These are phyloP conservation scores for Sarcophaga peregrina DNA, from an alignment of 1,140 invertebrate species.

Conservation along the genomic window DNA sequence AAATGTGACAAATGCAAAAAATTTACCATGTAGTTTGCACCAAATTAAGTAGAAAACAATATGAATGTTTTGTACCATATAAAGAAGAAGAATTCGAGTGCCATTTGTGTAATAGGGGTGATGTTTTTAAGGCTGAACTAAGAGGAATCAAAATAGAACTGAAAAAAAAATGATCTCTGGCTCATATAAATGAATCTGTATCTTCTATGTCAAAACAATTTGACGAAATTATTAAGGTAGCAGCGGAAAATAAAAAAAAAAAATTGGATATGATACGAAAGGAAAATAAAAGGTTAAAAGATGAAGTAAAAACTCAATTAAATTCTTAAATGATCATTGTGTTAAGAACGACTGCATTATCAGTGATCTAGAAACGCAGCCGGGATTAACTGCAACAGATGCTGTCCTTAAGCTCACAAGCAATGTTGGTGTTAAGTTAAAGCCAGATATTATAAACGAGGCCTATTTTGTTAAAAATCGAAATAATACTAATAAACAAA, in stretches of 20 bases:
- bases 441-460: neutral
- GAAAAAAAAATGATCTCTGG: neutral
- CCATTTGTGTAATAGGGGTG: neutral
- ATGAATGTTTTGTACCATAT: neutral
- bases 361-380: neutral
- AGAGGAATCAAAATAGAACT: neutral
- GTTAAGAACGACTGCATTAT: neutral
- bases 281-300: neutral
- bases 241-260: no score
- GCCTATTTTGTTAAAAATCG: neutral
- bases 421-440: neutral
- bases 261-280: neutral
- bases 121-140: neutral
- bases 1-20: neutral
- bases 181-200: neutral
- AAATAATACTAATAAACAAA: neutral
- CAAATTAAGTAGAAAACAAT: neutral
- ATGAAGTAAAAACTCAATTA: conserved; percentile 2
- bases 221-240: neutral
- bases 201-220: conserved; percentile 6
- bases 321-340: conserved; percentile 1
- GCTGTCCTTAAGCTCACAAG: neutral
- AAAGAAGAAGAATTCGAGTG: neutral
- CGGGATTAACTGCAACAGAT: neutral
- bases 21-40: neutral